Evolutionary conservation across 2,113 vertebrate genomes (phyloP).

Genomic region (Lepus timidus): DNA sequence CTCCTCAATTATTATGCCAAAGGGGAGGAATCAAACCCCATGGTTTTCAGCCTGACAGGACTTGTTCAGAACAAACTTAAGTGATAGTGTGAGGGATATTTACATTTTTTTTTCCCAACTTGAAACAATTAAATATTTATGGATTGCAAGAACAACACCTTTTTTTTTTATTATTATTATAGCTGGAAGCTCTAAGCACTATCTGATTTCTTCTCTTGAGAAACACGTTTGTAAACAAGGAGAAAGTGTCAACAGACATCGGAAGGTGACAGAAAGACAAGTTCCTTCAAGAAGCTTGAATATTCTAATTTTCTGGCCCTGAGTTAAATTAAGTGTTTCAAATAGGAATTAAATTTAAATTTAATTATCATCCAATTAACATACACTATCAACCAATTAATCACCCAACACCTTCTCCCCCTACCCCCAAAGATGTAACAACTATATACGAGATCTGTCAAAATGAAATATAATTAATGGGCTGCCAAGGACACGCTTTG

Average conservation of each 20-base stretch:
- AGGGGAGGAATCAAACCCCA: constrained; percentile 1
- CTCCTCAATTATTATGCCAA: constrained; percentile 42
- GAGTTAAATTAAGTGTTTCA: constrained; percentile 88
- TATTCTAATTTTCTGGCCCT: constrained; percentile 85
- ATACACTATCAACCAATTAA: constrained; percentile 88
- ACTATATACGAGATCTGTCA: constrained; percentile 84
- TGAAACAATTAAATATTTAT: constrained; percentile 77
- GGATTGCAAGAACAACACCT: constrained; percentile 66
- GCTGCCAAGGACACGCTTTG: constrained; percentile 78
- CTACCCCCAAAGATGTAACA: constrained; percentile 83
- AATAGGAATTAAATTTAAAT: constrained; percentile 89
- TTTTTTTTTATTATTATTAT: constrained; percentile 26
- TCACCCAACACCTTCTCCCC: constrained; percentile 76
- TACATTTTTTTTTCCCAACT: background rate
- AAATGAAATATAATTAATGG: constrained; percentile 87
- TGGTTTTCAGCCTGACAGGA: constrained; percentile 16
- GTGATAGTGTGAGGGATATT: constrained; percentile 8
- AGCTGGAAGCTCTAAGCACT: constrained; percentile 63
- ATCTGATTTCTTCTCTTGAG: constrained; percentile 75
- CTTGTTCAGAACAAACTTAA: constrained; percentile 72
- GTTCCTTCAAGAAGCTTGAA: constrained; percentile 78
- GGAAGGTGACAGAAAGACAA: constrained; percentile 81
- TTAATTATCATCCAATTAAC: constrained; percentile 89
- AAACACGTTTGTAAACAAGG: constrained; percentile 80
- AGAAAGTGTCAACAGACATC: constrained; percentile 75